phyloP scores from a whole-genome alignment of 2,113 vertebrate species.

The Rallus limicola region DNA sequence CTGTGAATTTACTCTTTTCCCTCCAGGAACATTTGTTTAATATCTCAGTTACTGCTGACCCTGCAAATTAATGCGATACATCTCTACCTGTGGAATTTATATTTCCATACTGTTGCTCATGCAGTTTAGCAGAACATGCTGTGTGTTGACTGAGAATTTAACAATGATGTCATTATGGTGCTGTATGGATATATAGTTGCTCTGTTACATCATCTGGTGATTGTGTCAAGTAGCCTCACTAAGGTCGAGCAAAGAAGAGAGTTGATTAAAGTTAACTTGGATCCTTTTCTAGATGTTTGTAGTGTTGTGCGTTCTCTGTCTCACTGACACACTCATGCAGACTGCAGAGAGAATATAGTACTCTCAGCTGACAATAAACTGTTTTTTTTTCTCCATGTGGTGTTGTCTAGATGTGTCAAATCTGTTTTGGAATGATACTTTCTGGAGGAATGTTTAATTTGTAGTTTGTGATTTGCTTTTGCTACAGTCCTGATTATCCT shows the following conservation, averaged over 20 bases:
- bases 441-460: not conserved
- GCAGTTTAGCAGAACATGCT: not conserved
- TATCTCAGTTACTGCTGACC: not conserved
- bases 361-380: not conserved
- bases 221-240: not conserved
- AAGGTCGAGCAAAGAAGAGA: not conserved
- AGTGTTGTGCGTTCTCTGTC: not conserved
- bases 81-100: not conserved
- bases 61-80: not conserved
- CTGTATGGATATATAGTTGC: not conserved
- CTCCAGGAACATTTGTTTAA: not conserved
- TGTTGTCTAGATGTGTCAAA: not conserved
- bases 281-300: not conserved
- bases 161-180: fast-evolving
- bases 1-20: not conserved
- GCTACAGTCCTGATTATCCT: not conserved
- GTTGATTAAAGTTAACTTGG: not conserved
- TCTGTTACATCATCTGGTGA: not conserved
- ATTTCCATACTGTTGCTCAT: not conserved
- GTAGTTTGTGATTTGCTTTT: not conserved
- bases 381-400: not conserved
- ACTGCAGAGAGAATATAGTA: not conserved
- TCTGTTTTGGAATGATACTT: not conserved
- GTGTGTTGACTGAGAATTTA: not conserved
- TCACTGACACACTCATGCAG: fast-evolving